Conservation (phyloP, 2,888 invertebrate genomes). For the Iselma pallidipennis region DNA sequence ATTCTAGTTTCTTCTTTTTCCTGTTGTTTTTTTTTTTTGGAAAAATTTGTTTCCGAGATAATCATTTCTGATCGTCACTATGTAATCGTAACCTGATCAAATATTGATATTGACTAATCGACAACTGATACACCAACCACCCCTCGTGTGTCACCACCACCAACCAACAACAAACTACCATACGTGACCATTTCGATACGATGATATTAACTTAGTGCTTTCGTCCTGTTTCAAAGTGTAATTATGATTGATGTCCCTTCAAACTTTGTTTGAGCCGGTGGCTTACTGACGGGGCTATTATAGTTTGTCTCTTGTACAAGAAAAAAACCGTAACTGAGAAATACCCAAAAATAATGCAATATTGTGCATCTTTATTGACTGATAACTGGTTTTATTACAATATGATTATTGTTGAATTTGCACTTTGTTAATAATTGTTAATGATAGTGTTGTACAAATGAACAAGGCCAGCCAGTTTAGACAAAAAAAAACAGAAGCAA, state of each 20-base stretch:
- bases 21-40: not conserved
- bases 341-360: no score
- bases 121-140: not conserved
- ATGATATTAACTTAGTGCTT: not conserved
- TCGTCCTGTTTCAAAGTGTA: not conserved
- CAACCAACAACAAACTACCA: not conserved
- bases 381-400: not conserved
- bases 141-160: no score
- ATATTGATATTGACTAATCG: slow-evolving; percentile 1
- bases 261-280: no score
- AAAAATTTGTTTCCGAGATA: no score
- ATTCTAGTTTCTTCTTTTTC: not conserved
- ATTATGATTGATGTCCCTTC: not conserved
- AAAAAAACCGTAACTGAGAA: no score
- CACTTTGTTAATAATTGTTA: not conserved
- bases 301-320: no score
- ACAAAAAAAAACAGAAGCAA: not conserved
- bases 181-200: not conserved
- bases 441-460: not conserved
- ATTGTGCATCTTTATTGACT: not conserved
- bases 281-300: no score
- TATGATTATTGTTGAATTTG: not conserved
- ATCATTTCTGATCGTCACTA: not conserved
- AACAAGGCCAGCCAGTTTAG: not conserved
- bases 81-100: not conserved